phyloP scores from a whole-genome alignment of 2,113 vertebrate genomes.

The Butorides virescens region DNA sequence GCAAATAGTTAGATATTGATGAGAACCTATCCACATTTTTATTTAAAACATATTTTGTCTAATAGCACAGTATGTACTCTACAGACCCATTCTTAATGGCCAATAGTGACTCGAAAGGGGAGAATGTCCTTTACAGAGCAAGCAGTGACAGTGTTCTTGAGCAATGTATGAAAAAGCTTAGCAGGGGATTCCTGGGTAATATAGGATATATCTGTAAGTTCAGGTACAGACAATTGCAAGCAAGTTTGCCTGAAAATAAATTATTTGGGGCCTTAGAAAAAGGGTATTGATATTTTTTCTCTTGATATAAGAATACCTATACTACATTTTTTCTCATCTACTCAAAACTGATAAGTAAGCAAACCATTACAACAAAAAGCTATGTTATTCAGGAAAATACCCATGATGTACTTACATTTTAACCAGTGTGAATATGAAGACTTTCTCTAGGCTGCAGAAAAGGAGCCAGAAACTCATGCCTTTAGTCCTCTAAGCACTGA shows the following conservation, averaged over 20 bases:
- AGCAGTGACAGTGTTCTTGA: neutral
- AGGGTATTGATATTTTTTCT: neutral
- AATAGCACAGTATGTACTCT: neutral
- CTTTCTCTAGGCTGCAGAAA: neutral
- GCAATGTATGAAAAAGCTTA: neutral
- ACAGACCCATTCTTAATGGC: neutral
- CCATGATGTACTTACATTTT: neutral
- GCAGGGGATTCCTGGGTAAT: neutral
- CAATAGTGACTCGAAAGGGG: neutral
- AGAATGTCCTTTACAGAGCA: neutral
- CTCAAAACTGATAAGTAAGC: neutral
- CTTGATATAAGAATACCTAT: neutral
- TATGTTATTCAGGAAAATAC: neutral
- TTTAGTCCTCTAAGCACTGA: neutral
- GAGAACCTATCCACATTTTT: neutral
- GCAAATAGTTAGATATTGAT: neutral
- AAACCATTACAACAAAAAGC: neutral
- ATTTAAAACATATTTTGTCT: neutral
- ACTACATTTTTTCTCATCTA: neutral
- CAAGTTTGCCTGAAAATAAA: neutral
- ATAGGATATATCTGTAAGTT: neutral
- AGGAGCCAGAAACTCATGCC: neutral
- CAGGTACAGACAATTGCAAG: neutral
- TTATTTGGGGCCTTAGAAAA: neutral
- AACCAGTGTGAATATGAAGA: accelerated